Base-by-base conservation (phyloP, 1,140 invertebrate species). In the Caenorhabditis remanei region DNA sequence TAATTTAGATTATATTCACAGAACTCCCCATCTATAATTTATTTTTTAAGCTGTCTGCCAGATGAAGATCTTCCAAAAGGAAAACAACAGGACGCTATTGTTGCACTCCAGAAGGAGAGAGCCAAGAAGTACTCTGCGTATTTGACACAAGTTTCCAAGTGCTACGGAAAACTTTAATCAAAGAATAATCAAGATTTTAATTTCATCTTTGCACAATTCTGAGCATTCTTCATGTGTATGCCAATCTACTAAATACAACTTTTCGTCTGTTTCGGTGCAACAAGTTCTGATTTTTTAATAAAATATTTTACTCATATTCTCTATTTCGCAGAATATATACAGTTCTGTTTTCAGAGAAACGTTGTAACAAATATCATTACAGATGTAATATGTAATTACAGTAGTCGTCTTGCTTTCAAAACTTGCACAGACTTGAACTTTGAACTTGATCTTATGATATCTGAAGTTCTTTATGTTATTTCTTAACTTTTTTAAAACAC, bases 61-160 rank as follows among this genome's bases (percentile, higher is more conserved):
- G 86, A 87, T 32, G 86, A 87, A 40, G 86, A 87, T 32, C 86
- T 87, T 82, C 85, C 85, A 16, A 82, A 63, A 53, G 79, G 79
- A 63, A 61, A 63, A 6, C 46, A 63, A 48, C 58, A 58, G n/a
- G 86, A 87, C 50, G 79, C 67, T 19, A 65, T 87, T 24, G 16
- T 83, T 40, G 63, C 56, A 6, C 79, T 87, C 21, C 86, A 87
- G 53, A 65, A 82, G 19, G 16, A 24, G 7, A 50, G 85, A 53
- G 71, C 85, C 50, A 85, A 85, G 65, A 85, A 85, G 43, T 85
- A 85, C 67, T 24, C 21, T 9, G 67, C 40, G 16, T 85, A 85
- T 50, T 53, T 85, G 32, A 46, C 21, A 19, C 63, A 75, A 56
- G 65, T 53, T 9, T 58, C 65, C 67, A 71, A 71, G 16, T 85